These are phyloP conservation scores for Microcebus lehilahytsara DNA, from an alignment of 2,113 vertebrate species.

Conservation along the genomic window DNA sequence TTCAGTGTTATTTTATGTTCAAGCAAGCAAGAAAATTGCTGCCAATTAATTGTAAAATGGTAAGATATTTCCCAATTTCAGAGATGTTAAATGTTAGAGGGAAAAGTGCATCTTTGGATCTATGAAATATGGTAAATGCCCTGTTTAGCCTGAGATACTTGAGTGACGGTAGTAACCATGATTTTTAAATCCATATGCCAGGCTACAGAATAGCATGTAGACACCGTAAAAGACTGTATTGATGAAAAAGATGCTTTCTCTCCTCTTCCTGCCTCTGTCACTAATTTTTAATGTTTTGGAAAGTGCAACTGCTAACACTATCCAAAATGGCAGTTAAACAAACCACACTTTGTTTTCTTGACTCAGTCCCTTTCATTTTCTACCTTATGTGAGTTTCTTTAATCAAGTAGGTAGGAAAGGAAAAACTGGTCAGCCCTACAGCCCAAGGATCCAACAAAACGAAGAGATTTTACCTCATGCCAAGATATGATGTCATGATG, in stretches of 20 bases:
- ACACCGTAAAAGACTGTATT: background rate
- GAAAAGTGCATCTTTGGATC: background rate
- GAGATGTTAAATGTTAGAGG: background rate
- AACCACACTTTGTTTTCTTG: background rate
- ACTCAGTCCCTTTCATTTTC: background rate
- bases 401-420: background rate
- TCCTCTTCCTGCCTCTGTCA: background rate
- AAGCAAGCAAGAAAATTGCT: background rate
- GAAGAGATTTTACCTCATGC: background rate
- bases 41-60: slow-evolving; percentile 15
- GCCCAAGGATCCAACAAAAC: background rate
- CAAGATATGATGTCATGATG: background rate
- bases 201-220: background rate
- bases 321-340: background rate
- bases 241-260: background rate
- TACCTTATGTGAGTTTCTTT: background rate
- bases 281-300: background rate
- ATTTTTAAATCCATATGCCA: background rate
- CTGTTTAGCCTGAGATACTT: background rate
- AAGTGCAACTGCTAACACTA: background rate
- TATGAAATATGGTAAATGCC: background rate
- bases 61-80: background rate
- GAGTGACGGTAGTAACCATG: background rate
- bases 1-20: background rate
- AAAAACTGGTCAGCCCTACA: background rate